phyloP scores from a whole-genome alignment of 2,113 vertebrate species.

The Danionella cerebrum region DNA sequence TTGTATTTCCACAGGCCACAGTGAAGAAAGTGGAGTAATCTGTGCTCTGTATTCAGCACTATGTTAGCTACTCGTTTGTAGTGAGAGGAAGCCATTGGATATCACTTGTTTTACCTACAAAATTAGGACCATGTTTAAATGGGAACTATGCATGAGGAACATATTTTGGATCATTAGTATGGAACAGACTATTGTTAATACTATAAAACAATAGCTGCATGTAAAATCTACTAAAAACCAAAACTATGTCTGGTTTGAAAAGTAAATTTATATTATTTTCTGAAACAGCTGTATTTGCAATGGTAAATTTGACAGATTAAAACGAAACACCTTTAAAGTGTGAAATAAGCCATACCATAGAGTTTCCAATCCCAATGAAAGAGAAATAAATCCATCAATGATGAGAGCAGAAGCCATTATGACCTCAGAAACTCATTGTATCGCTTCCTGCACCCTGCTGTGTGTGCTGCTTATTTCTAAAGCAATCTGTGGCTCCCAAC shows the following conservation, averaged over 20 bases:
- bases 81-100: not conserved
- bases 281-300: not conserved
- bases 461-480: not conserved
- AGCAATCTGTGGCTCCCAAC: not conserved
- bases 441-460: not conserved
- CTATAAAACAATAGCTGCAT: too few relatives aligned
- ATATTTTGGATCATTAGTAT: too few relatives aligned
- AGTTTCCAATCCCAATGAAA: not conserved
- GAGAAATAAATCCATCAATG: not conserved
- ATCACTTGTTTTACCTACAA: too few relatives aligned
- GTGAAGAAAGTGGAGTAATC: conserved; percentile 24
- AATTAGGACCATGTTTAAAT: too few relatives aligned
- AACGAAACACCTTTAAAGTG: not conserved
- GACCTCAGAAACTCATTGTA: not conserved
- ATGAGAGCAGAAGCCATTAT: not conserved
- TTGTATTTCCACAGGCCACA: not conserved
- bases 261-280: too few relatives aligned
- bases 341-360: not conserved
- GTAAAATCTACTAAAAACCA: too few relatives aligned
- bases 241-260: too few relatives aligned
- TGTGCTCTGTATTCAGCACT: not conserved
- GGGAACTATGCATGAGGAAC: too few relatives aligned
- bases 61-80: conserved; percentile 1
- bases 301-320: not conserved
- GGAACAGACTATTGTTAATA: too few relatives aligned